Conservation (phyloP, 2,797 vertebrate genomes). For the Anguilla marmorata region DNA sequence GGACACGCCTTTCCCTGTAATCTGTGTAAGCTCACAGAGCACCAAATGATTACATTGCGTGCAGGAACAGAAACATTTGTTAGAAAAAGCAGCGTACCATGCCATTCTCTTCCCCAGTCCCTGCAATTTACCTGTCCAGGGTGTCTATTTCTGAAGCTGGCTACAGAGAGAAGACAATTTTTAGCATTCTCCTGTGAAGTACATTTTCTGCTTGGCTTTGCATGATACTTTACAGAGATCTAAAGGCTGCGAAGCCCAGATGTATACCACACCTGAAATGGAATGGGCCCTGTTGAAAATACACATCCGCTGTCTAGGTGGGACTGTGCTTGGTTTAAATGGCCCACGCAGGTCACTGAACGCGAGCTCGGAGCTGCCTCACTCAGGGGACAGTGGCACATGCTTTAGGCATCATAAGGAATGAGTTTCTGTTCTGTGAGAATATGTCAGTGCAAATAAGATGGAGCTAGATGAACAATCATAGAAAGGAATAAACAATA, state of each 20-base stretch:
- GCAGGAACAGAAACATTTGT: conserved; percentile 28
- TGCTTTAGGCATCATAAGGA: background rate
- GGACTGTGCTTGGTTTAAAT: conserved; percentile 25
- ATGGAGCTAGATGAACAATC: background rate
- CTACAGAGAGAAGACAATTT: conserved; percentile 36
- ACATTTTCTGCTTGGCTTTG: conserved; percentile 20
- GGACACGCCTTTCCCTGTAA: conserved; percentile 41
- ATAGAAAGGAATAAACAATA: background rate
- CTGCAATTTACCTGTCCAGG: conserved; percentile 53
- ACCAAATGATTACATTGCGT: conserved; percentile 44
- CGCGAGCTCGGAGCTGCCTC: background rate
- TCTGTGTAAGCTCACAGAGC: conserved; percentile 31
- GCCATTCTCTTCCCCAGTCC: conserved; percentile 52
- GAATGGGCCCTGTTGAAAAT: background rate
- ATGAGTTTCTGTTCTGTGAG: background rate
- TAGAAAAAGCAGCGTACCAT: conserved; percentile 35
- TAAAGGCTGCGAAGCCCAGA: background rate
- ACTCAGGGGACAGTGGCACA: background rate
- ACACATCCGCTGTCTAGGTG: background rate
- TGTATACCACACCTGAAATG: background rate
- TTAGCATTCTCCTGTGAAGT: conserved; percentile 2
- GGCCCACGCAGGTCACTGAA: background rate
- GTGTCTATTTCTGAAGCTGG: conserved; percentile 50
- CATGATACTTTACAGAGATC: background rate
- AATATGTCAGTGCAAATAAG: background rate